Percentiles rank a stretch among this genome's conserved stretches.
Evolutionary conservation across 2,797 vertebrate species (phyloP).

Genomic region (Hydrophis major): DNA sequence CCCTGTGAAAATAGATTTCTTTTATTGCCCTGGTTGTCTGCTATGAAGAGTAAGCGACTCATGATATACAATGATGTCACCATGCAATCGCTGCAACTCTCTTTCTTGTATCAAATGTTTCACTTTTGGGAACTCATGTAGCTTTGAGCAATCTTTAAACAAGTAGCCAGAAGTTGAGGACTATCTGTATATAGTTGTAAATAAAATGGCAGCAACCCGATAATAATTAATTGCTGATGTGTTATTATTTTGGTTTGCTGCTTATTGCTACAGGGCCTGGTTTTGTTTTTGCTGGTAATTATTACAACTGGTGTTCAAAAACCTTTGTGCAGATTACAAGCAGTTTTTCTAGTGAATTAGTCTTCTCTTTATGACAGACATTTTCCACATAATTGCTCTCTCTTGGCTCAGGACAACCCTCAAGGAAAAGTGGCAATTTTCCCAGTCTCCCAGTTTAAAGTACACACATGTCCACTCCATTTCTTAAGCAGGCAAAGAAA

Average conservation of each 20-base stretch:
- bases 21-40: not conserved
- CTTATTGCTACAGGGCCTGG: not conserved
- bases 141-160: not conserved
- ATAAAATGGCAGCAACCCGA: not conserved
- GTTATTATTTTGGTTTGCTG: not conserved
- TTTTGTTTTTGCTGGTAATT: not conserved
- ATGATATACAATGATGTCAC: not conserved
- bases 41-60: not conserved
- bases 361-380: not conserved
- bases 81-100: not conserved
- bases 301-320: not conserved
- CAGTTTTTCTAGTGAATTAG: not conserved
- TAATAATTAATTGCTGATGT: not conserved
- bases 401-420: constrained; percentile 4
- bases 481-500: not conserved
- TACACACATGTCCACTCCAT: not conserved
- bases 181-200: not conserved
- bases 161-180: not conserved
- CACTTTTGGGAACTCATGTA: not conserved
- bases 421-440: constrained; percentile 3
- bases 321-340: not conserved
- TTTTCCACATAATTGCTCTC: constrained; percentile 10
- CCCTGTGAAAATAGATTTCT: not conserved
- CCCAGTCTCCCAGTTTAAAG: not conserved
- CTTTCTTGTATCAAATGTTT: not conserved